Conservation (phyloP, 2,113 vertebrate genomes). For the Pyrgilauda ruficollis region DNA sequence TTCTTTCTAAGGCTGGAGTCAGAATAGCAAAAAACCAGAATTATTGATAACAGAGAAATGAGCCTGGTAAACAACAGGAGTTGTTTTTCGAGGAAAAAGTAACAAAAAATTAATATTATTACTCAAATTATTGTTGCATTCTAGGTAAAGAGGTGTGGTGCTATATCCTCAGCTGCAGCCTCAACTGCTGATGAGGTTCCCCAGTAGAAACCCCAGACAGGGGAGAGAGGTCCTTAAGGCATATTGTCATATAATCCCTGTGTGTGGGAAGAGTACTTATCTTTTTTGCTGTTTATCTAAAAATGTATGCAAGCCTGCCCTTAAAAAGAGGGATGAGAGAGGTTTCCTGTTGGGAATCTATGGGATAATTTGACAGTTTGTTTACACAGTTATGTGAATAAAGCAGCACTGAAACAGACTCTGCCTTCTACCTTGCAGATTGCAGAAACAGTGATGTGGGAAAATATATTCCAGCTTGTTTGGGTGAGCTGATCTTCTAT, state of each 20-base stretch:
- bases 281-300: background rate
- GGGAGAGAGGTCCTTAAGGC: background rate
- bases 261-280: background rate
- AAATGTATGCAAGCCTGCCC: background rate
- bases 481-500: conserved; percentile 71
- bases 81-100: background rate
- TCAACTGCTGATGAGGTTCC: background rate
- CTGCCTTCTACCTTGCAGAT: conserved; percentile 68
- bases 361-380: background rate
- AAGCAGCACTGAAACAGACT: background rate
- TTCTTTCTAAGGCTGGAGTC: background rate
- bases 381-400: background rate
- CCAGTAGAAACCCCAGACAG: background rate
- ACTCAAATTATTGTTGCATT: background rate
- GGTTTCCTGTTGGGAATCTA: background rate
- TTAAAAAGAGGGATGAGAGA: background rate
- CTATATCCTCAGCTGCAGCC: background rate
- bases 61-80: background rate
- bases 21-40: background rate
- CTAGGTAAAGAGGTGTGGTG: background rate
- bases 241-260: background rate
- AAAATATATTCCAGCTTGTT: conserved; percentile 80
- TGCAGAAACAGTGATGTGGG: conserved; percentile 80
- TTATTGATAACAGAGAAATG: background rate
- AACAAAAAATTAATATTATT: background rate